Base-by-base conservation (phyloP, 2,113 vertebrate genomes). In the Colossoma macropomum region DNA sequence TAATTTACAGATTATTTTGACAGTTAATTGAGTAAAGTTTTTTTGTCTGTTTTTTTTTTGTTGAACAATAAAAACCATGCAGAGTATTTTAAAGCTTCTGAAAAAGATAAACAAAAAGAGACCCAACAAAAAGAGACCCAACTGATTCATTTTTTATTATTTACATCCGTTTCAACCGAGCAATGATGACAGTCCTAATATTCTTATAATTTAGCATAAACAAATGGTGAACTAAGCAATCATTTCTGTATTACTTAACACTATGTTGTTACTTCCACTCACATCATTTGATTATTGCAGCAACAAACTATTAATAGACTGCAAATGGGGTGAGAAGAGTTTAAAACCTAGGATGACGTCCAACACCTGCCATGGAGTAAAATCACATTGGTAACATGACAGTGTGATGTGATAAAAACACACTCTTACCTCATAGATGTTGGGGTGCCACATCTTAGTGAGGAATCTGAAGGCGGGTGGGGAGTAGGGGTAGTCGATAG, bases 391-490 rank as follows among this genome's bases (percentile, higher is more conserved):
- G 41, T 28, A 54, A 71, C 52, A 48, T 30, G 48, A 69, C 23
- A 63, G 70, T n/a, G 25, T 23, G 66, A 62, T 9, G n/a, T 23
- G 1, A 75, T 7, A 10, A 65, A 41, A 13, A 23, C 50, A 63
- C 41, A 50, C 8, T 12, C 75, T 59, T 87, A 97, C 98, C 98
- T 99, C 98, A 0, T 99, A 99, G 88, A 99, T 99, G 92, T 99
- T 99, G 30, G 98, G 98, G 90, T 99, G 98, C 98, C 98, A 99
- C 98, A 99, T 99, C 92, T 99, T 99, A 73, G 97, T 98, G 71
- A 99, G 93, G 90, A 99, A 99, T n/a, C 97, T 93, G 83, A 99
- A 99, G 76, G 97, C 94, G 0, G 98, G 98, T 5, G 98, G 98
- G 12, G 98, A 99, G 88, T 99, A 99, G 0, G 98, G 98, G 77